Evolutionary conservation across 2,113 vertebrate genomes (phyloP).

Genomic region (Xyliphius kryptos): DNA sequence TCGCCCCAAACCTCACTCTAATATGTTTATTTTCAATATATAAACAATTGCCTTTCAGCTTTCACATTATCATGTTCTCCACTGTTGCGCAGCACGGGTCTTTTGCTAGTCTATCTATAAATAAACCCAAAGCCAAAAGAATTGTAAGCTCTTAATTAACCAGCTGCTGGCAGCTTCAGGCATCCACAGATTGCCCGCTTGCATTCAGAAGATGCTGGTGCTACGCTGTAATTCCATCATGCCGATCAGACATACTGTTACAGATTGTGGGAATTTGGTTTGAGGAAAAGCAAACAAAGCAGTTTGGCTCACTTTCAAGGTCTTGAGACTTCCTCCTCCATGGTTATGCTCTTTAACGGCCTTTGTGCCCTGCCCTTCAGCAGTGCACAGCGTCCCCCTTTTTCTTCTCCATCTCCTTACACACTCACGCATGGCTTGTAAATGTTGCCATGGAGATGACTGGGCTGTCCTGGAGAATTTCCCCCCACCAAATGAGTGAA

Average conservation of each 20-base stretch:
- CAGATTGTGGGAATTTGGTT: conserved; percentile 7
- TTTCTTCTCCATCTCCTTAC: conserved; percentile 46
- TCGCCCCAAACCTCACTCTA: no score
- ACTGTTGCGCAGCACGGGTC: no score
- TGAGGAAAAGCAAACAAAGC: conserved; percentile 14
- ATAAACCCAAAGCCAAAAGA: no score
- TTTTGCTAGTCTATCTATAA: no score
- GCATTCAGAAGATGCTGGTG: not conserved
- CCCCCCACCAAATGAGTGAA: conserved; percentile 52
- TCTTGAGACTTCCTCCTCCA: conserved; percentile 25
- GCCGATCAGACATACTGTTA: not conserved
- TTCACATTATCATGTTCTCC: no score
- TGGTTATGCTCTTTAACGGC: conserved; percentile 30
- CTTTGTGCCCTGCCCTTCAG: conserved; percentile 33
- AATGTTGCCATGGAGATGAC: conserved; percentile 63
- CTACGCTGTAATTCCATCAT: not conserved
- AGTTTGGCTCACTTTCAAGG: conserved; percentile 27
- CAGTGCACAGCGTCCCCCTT: conserved; percentile 30
- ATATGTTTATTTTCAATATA: no score
- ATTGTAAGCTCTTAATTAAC: no score
- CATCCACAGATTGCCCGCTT: no score
- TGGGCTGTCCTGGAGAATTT: conserved; percentile 53
- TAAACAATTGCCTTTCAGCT: no score
- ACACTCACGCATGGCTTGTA: conserved; percentile 49
- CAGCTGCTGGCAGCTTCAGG: no score